Evolutionary conservation across 2,113 vertebrate species (phyloP), one percentile per base, ranked within the genome.

Genomic region (Elachura formosa): DNA sequence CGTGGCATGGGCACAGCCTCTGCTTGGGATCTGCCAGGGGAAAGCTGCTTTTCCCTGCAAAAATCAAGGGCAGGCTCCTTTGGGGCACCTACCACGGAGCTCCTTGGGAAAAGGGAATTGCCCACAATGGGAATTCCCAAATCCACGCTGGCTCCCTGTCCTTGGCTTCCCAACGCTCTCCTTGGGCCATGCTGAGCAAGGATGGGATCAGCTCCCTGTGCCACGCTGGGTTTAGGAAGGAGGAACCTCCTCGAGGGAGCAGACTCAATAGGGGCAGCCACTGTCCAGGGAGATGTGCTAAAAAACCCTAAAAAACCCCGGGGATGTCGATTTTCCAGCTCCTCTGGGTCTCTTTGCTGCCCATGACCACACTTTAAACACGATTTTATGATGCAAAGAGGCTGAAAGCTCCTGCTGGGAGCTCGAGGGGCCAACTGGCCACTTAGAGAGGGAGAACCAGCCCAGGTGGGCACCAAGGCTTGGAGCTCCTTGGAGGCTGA

Each of bases 281-380:
- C 3, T 3, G 51, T 58, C 45, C 36, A 34, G 41, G 45, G 16
- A 56, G 45, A 67, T 84, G 85, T 8, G 33, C 23, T 48, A 11
- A 86, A 74, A 64, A 55, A 12, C 3, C 19, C 41, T 3, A 8
- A 38, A 34, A 23, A 15, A 5, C 2, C 9, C 7, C 21, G 2
- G 36, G 61, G 62, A 63, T 74, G 79, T 84, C 20, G 16, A n/a
- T 79, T 82, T 85, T 84, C 80, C 87, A 82, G 84, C 63, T 56
- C 78, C 87, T 93, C 25, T 26, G 95, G 48, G 66, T 80, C 95
- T 63, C 85, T 80, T 36, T 36, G 80, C 90, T 93, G 68, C 63
- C 87, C 78, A 25, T 23, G 85, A 87, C 89, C 94, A 82, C 95
- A 92, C 17, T 81, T 38, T 5, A 89, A 96, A 95, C 82, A 84